Evolutionary conservation across 2,888 invertebrate genomes (phyloP), one percentile per base, ranked within the genome.

Genomic region (Deladenus siricidicola): DNA sequence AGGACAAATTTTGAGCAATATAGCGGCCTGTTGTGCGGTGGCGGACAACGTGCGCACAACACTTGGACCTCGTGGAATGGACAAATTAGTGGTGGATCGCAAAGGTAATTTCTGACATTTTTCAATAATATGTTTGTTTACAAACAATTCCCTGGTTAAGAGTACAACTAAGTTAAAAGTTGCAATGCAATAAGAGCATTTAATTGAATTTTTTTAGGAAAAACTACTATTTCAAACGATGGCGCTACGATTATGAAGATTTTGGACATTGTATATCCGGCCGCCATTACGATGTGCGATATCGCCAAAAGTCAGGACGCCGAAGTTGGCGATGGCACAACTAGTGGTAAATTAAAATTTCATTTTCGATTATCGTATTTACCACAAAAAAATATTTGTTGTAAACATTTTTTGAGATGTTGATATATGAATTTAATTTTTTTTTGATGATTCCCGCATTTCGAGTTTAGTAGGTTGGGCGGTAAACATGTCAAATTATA

Each of bases 241-340:
- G 98, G 98, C 17, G 98, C 98, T 4, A 99, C 98, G 0, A 96
- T 99, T 66, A 86, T 99, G 85, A 96, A 94, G 82, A 84, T 93
- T n/a, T 80, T 99, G 73, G 94, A 99, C 78, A 88, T 99, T 75
- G 87, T 98, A 24, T 98, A 98, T 81, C 98, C 98, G 0, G 98
- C 98, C 24, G 98, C 94, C 0, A 92, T 89, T 81, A 93, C 91
- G 0, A 82, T 99, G 68, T 96, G 98, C 2, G 98, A 99, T 79
- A 98, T 99, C 71, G 98, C 98, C 24, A 93, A 92, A 80, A 96
- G 96, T 44, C 98, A 99, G 62, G 77, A 77, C 60, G 0, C 75
- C 24, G 77, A 78, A 68, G 77, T 98, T 56, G 98, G 98, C 3
- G 98, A 98, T 82, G 98, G 98, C 6, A 98, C 98, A 10, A 99